phyloP scores from a whole-genome alignment of 2,113 vertebrate genomes.

The Nettapus auritus region DNA sequence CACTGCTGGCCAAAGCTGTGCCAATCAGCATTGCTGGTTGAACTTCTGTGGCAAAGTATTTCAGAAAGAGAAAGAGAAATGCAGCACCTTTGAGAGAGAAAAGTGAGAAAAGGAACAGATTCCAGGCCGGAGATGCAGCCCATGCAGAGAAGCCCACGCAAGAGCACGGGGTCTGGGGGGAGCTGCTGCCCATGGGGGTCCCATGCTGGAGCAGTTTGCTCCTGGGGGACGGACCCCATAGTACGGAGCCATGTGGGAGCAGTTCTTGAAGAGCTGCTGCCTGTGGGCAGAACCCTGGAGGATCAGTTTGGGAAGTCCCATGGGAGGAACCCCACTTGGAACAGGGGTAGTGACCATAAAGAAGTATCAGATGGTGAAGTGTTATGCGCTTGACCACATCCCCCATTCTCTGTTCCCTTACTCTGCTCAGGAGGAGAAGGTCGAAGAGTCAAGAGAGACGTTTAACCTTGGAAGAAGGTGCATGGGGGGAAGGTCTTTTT shows the following conservation, averaged over 20 bases:
- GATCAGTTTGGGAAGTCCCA: not conserved
- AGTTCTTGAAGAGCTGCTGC: not conserved
- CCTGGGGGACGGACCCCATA: not conserved
- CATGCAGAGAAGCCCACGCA: too few relatives aligned
- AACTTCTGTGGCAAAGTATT: not conserved
- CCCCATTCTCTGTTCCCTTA: not conserved
- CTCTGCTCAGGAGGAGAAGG: fast-evolving
- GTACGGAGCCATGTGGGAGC: not conserved
- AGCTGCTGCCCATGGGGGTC: not conserved
- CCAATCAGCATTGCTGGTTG: not conserved
- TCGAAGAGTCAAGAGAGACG: not conserved
- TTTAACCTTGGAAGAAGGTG: not conserved
- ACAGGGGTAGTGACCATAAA: not conserved
- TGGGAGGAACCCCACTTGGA: not conserved
- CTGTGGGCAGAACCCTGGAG: fast-evolving
- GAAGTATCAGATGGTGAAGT: not conserved
- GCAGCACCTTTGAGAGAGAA: not conserved
- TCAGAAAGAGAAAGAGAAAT: not conserved
- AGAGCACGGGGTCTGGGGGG: not conserved
- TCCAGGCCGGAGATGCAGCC: not conserved
- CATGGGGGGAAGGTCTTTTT: not conserved
- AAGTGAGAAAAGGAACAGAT: not conserved
- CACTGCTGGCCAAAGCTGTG: not conserved
- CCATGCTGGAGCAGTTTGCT: not conserved
- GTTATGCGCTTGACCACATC: not conserved